Evolutionary conservation across 2,888 invertebrate species (phyloP), one percentile per base, ranked within the genome.

Genomic region (Stenichneumon culpator): DNA sequence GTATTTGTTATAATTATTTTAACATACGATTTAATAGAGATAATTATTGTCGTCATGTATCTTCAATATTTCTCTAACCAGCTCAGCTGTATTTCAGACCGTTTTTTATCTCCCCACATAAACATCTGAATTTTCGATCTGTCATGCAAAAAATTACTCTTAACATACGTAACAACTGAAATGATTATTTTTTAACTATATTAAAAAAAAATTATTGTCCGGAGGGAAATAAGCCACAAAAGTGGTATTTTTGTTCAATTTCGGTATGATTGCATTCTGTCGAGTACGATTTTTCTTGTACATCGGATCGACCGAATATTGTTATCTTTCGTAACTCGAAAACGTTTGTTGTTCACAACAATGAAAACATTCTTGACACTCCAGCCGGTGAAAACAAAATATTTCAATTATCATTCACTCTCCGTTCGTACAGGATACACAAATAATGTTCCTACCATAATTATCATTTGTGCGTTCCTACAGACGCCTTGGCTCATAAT

Each of bases 1-100:
- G 28, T 28, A 63, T 28, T 63, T 5, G 28, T 32, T 28, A 0
- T 32, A 63, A 63, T 32, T 32, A 63, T n/a, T 7, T 16, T n/a
- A 32, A 44, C 32, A 28, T 32, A 32, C 28, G 2, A 63, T 63
- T 32, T 32, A n/a, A n/a, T n/a, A 16, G n/a, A 16, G 16, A 32
- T 28, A 32, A 16, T 32, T 63, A 63, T 63, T 69, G 44, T 78
- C 14, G 77, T 72, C 14, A 78, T 32, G 16, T 32, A 63, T 28
- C 2, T 28, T 32, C 16, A 32, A 25, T 57, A 57, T 57, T 57
- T 22, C 11, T 57, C 22, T 22, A 25, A 32, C 16, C 60, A 32
- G 6, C 60, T 63, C 28, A 32, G 32, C 60, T 32, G 25, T 28
- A 63, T 16, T 32, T 63, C 6, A 5, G 28, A 63, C 28, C 60